These are phyloP conservation scores for Thaumatotibia leucotreta DNA, from an alignment of 1,140 invertebrate species.

Conservation along the genomic window DNA sequence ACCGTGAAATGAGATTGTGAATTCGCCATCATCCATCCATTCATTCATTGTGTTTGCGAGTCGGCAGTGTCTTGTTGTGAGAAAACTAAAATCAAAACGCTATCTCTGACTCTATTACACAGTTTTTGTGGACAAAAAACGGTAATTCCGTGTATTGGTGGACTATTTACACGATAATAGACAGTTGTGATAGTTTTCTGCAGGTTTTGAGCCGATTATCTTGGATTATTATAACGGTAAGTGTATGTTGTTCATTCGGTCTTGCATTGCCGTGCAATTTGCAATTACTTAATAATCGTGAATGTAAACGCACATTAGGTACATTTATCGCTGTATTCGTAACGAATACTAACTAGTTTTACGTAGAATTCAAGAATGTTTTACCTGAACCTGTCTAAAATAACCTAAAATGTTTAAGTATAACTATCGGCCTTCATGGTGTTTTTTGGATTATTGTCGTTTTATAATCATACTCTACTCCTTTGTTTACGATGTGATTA, in stretches of 20 bases:
- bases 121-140: background rate
- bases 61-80: background rate
- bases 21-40: constrained; percentile 8
- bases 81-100: background rate
- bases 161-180: background rate
- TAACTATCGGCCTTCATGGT: background rate
- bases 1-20: background rate
- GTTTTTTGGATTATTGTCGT: background rate
- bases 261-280: background rate
- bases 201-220: background rate
- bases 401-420: background rate
- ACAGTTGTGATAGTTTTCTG: background rate
- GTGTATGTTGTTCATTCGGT: background rate
- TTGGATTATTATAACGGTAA: constrained; percentile 3
- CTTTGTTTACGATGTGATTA: background rate
- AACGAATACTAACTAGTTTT: background rate
- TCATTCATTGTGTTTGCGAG: constrained; percentile 11
- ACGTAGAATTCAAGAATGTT: background rate
- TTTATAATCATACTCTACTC: too few species aligned
- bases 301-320: background rate
- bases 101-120: background rate
- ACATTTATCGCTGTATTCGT: background rate
- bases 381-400: background rate
- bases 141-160: background rate
- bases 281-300: background rate